Evolutionary conservation across 1,140 invertebrate genomes (phyloP).

Genomic region (Pygmarrhopalites habei): DNA sequence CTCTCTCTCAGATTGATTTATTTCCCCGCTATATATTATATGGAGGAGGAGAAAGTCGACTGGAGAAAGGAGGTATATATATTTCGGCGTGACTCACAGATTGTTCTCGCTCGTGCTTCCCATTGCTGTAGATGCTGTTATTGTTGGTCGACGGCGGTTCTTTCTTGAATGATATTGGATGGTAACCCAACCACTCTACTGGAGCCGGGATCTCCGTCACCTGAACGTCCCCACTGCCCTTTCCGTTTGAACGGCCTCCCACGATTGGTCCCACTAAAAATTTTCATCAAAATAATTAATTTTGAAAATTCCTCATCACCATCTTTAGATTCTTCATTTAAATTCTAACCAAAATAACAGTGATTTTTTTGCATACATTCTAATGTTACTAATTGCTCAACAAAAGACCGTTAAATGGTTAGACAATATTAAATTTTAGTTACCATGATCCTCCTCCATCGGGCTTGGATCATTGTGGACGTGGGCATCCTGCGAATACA

Average conservation of each 20-base stretch:
- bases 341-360: too few species aligned
- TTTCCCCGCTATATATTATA: too few species aligned
- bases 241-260: neutral
- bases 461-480: slow-evolving; percentile 17
- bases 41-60: too few species aligned
- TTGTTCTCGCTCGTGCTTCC: slow-evolving; percentile 39
- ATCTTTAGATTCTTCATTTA: too few species aligned
- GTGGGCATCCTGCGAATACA: slow-evolving; percentile 28
- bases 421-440: neutral
- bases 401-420: too few species aligned
- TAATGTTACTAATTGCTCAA: too few species aligned
- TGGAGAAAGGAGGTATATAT: too few species aligned
- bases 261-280: too few species aligned
- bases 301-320: too few species aligned
- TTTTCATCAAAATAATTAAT: too few species aligned
- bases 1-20: too few species aligned
- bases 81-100: slow-evolving; percentile 39
- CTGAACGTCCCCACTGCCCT: neutral
- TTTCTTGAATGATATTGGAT: slow-evolving; percentile 36
- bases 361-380: too few species aligned
- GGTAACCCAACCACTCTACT: slow-evolving; percentile 38
- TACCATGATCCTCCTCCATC: slow-evolving; percentile 18
- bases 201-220: neutral
- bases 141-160: slow-evolving; percentile 31
- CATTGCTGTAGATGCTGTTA: slow-evolving; percentile 38